phyloP scores from a whole-genome alignment of 2,797 vertebrate species.

The Falco concolor region DNA sequence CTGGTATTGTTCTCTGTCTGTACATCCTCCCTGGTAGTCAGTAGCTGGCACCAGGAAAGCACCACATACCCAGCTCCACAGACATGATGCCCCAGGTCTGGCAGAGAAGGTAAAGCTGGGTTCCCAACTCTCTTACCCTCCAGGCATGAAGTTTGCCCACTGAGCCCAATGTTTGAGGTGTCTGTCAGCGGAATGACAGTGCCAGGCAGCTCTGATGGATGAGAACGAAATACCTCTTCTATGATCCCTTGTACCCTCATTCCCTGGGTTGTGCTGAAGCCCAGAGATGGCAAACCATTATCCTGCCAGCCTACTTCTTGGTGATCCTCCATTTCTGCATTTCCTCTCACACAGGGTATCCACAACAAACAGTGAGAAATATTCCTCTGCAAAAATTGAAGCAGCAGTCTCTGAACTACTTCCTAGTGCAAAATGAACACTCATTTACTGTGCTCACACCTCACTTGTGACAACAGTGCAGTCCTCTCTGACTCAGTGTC shows the following conservation, averaged over 20 bases:
- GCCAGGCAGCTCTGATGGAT: background rate
- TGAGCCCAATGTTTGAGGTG: accelerated
- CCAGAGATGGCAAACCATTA: background rate
- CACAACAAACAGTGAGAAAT: background rate
- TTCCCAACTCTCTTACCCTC: background rate
- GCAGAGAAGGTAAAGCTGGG: background rate
- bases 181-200: background rate
- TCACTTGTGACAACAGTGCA: background rate
- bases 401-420: background rate
- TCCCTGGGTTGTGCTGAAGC: background rate
- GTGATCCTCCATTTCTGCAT: background rate
- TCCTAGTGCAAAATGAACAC: background rate
- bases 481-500: background rate
- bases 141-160: background rate
- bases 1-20: background rate
- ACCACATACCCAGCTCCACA: accelerated
- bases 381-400: background rate
- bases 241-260: background rate
- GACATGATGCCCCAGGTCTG: background rate
- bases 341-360: background rate
- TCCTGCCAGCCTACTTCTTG: background rate
- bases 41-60: background rate
- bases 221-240: background rate
- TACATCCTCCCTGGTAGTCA: background rate
- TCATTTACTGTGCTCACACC: background rate